Conservation (phyloP, 2,113 vertebrate species). For the Merops nubicus region DNA sequence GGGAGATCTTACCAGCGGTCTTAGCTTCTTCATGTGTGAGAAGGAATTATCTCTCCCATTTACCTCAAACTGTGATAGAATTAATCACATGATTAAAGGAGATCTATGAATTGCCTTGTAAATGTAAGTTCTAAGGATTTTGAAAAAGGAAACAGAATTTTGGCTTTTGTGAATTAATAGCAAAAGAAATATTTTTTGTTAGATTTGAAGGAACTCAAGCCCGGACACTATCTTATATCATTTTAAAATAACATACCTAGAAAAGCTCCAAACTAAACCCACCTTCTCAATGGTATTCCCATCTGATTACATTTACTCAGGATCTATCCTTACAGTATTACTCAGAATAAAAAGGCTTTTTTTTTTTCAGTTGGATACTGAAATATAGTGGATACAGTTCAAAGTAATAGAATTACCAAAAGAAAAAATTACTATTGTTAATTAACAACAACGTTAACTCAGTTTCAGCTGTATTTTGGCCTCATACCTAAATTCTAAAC, state of each 20-base stretch:
- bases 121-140: background rate
- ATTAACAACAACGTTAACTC: background rate
- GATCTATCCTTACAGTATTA: background rate
- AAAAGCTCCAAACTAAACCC: background rate
- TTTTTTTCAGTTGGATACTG: background rate
- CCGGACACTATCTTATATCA: background rate
- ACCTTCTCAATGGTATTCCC: background rate
- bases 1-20: background rate
- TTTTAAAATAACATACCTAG: background rate
- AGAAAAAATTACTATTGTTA: background rate
- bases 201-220: background rate
- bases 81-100: constrained; percentile 26
- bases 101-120: background rate
- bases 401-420: background rate
- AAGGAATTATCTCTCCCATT: background rate
- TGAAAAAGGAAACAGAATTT: background rate
- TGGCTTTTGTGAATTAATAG: background rate
- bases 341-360: background rate
- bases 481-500: background rate
- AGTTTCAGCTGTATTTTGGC: background rate
- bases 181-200: background rate
- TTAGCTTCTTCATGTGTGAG: background rate
- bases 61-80: constrained; percentile 36
- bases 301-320: background rate
- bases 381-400: background rate